Evolutionary conservation across 2,113 vertebrate species (phyloP), one percentile per base, ranked within the genome.

Genomic region (Dipodomys stephensi): DNA sequence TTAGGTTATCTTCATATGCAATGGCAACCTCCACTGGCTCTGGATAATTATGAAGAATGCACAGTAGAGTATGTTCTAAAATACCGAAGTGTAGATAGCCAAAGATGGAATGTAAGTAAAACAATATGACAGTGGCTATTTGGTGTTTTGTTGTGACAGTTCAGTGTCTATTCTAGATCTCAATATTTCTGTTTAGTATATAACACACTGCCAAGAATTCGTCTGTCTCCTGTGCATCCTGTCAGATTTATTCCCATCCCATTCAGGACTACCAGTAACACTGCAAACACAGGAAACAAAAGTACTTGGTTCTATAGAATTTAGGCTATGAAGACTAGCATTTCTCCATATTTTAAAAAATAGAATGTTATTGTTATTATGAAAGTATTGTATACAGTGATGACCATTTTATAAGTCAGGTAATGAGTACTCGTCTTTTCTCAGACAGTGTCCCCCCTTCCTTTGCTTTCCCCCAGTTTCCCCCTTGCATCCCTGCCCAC

Each of bases 31-130:
- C 98, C 99, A 0, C 6, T 93, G 44, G 94, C 92, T 0, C 16
- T 97, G 23, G 91, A 95, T 30, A 90, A 95, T 62, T 81, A 93
- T 90, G 97, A 96, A 0, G 93, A 97, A 0, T 99, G 99, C 74
- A 81, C 86, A 9, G 44, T 98, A 0, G 96, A 84, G 39, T 99
- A 99, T 95, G 98, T 98, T 89, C 93, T 99, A 87, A 98, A 98
- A 79, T 99, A 98, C 62, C 97, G 96, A 83, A 98, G 96, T 93
- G 6, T 97, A 0, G 98, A 98, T 74, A 97, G 82, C 1, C 82
- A 95, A 65, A 96, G 94, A 6, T 99, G 99, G 99, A 98, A 88
- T 97, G 99, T 99, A 98, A 98, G 98, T 87, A 60, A 93, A 82
- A 35, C 8, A 23, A 68, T 64, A 65, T 49, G 64, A 49, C 46